Percentiles rank a stretch among this genome's conserved stretches.
phyloP scores from a whole-genome alignment of 92 coral and sea anemone species.

The Palythoa grandiflora region DNA sequence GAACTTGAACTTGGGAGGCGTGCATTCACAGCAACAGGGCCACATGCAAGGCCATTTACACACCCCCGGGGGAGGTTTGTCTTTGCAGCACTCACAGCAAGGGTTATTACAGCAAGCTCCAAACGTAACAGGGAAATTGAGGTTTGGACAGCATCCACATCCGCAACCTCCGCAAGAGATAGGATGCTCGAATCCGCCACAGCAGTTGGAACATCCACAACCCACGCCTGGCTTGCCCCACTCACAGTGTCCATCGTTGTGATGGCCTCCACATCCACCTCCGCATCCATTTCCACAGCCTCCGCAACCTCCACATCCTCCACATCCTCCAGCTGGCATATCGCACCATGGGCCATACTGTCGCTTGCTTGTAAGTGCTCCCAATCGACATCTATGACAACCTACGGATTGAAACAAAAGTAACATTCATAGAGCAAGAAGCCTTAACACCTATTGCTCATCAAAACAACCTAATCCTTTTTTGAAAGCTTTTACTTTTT shows the following conservation, averaged over 20 bases:
- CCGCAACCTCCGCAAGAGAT: slow-evolving; percentile 61
- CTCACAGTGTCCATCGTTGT: slow-evolving; percentile 11
- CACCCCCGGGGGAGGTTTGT: slow-evolving; percentile 82
- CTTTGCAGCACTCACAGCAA: slow-evolving; percentile 76
- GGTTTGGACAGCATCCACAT: slow-evolving; percentile 66
- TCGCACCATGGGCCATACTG: slow-evolving; percentile 78
- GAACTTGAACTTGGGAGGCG: slow-evolving; percentile 26
- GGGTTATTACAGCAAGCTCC: slow-evolving; percentile 81
- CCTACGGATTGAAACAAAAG: slow-evolving; percentile 39
- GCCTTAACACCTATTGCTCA: not conserved
- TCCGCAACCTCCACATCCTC: slow-evolving; percentile 60
- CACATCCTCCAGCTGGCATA: slow-evolving; percentile 78
- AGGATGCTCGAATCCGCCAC: slow-evolving; percentile 76
- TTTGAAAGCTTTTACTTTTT: not conserved
- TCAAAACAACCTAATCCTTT: not conserved
- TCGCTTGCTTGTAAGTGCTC: slow-evolving; percentile 70
- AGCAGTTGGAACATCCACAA: slow-evolving; percentile 62
- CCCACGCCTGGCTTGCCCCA: slow-evolving; percentile 52
- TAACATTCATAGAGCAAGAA: not conserved
- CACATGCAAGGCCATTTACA: slow-evolving; percentile 98
- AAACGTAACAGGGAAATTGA: slow-evolving; percentile 72
- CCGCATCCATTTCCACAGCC: slow-evolving; percentile 62
- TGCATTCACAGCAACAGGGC: slow-evolving; percentile 96
- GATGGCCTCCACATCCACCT: slow-evolving; percentile 53
- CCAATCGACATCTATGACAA: slow-evolving; percentile 50